phyloP scores from a whole-genome alignment of 2,113 vertebrate genomes.

The Anser cygnoides region DNA sequence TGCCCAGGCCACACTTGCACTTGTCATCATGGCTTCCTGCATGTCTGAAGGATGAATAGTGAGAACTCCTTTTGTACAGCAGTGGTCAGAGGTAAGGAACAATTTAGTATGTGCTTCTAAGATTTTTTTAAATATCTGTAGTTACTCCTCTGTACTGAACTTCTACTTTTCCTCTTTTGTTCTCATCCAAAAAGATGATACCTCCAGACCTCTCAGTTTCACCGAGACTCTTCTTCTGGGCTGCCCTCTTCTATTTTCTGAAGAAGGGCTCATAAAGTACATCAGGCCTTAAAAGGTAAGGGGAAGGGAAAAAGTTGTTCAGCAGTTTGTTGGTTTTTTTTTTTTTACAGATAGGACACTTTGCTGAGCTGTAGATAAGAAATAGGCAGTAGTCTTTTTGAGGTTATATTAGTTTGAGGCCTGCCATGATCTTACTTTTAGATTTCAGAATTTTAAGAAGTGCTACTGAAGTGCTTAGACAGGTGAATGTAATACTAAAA shows the following conservation, averaged over 20 bases:
- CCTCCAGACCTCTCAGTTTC: background rate
- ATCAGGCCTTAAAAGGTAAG: background rate
- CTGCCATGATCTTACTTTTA: background rate
- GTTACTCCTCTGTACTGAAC: background rate
- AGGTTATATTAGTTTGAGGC: background rate
- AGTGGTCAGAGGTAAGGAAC: slow-evolving; percentile 5
- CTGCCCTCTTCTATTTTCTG: background rate
- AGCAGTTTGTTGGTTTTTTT: background rate
- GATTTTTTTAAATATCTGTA: background rate
- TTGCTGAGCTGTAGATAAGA: background rate
- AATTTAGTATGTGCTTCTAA: background rate
- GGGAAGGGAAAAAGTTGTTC: background rate
- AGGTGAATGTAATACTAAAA: background rate
- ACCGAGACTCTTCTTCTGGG: background rate
- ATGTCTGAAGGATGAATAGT: background rate
- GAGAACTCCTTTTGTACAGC: background rate
- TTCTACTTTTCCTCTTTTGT: background rate
- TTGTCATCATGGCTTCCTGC: background rate
- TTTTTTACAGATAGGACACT: background rate
- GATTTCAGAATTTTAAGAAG: background rate
- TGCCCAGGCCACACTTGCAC: background rate
- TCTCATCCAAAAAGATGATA: background rate
- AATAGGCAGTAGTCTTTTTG: background rate
- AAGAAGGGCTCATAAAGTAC: background rate
- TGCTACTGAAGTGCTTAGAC: background rate